Percentiles rank a stretch among this genome's conserved stretches.
phyloP scores from a whole-genome alignment of 2,797 vertebrate species.

The Malacoctenus gilli region DNA sequence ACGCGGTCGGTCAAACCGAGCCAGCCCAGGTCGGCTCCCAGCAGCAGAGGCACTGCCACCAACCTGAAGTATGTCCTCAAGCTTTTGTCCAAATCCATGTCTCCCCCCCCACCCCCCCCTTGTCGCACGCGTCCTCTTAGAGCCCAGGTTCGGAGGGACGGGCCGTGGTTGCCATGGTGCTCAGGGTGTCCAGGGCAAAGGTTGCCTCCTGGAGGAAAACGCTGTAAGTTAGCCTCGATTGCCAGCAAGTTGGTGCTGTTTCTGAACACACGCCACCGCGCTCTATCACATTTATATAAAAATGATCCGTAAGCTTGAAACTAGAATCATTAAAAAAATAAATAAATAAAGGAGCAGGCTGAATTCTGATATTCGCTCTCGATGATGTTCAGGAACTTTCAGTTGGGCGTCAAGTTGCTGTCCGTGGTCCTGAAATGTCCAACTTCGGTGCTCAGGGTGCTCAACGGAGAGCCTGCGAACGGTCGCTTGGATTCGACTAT shows the following conservation, averaged over 20 bases:
- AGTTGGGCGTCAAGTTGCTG: constrained; percentile 61
- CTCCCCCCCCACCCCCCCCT: constrained; percentile 41
- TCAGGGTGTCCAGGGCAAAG: constrained; percentile 14
- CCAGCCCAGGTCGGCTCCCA: constrained; percentile 83
- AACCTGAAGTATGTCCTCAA: constrained; percentile 46
- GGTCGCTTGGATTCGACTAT: background rate
- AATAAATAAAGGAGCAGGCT: no score
- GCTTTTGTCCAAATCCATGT: constrained; percentile 10
- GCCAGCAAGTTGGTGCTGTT: no score
- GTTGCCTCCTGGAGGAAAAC: constrained; percentile 37
- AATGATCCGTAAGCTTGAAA: no score
- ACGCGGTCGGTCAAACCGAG: constrained; percentile 64
- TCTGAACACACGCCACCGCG: no score
- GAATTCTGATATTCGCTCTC: no score
- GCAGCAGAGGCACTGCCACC: constrained; percentile 81
- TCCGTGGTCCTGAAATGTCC: constrained; percentile 80
- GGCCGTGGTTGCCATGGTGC: no score
- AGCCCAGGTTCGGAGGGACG: no score
- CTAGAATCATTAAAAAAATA: no score
- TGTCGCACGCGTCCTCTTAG: constrained; percentile 1
- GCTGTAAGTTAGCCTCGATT: background rate
- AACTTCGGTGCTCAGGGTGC: no score
- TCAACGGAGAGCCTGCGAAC: no score
- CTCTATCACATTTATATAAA: no score
- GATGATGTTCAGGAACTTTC: background rate